Percentiles rank a stretch among this genome's conserved stretches.
These are phyloP conservation scores for Solenopsis invicta DNA, from an alignment of 1,140 invertebrate genomes.

Conservation along the genomic window DNA sequence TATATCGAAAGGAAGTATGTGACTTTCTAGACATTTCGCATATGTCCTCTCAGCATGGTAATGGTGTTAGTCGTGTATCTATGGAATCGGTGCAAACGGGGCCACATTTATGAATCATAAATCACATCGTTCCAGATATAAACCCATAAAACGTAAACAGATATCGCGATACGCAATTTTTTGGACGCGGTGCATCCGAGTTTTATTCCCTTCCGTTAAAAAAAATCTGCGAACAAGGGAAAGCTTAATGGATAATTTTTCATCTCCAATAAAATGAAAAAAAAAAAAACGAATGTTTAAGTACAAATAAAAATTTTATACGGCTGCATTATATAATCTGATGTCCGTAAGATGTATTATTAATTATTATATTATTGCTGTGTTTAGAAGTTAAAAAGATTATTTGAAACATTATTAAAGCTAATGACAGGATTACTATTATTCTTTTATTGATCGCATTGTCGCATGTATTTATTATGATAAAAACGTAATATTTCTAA, in stretches of 20 bases:
- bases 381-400: background rate
- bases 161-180: conserved; percentile 57
- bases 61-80: conserved; percentile 48
- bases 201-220: conserved; percentile 5
- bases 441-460: conserved; percentile 3
- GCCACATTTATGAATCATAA: conserved; percentile 65
- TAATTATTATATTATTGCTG: background rate
- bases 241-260: conserved; percentile 16
- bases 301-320: background rate
- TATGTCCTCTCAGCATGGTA: conserved; percentile 16
- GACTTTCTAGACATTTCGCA: background rate
- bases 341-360: background rate
- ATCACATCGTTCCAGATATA: conserved; percentile 53
- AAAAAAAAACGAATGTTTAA: conserved; percentile 36
- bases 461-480: background rate
- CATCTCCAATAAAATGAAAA: conserved; percentile 34
- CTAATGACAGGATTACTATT: background rate
- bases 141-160: conserved; percentile 61
- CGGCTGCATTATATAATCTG: background rate
- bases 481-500: background rate
- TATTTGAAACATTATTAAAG: background rate
- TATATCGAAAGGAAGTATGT: background rate
- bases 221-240: background rate
- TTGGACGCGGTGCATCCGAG: background rate
- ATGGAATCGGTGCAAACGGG: conserved; percentile 42